Evolutionary conservation across 1,140 invertebrate species (phyloP), one percentile per base, ranked within the genome.

Genomic region (Meloidogyne chitwoodi): DNA sequence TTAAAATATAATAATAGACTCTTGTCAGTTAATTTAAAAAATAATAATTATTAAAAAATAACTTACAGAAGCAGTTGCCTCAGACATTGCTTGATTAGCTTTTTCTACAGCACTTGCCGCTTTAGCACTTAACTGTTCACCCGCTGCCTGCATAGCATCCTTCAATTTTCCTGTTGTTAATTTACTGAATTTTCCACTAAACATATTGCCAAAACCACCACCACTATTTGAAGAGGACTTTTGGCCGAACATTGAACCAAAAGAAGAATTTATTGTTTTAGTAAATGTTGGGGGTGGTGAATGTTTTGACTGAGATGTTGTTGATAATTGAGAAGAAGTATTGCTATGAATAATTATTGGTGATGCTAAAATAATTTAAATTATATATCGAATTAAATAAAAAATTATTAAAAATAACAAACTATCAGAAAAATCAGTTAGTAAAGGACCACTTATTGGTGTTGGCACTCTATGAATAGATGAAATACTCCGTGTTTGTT

Each of bases 101-200:
- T 80, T 79, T 5, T 78, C 78, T 14, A 77, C 77, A n/a, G 76
- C 82, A 62, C 67, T 67, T 19, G 78, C 74, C 6, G 82, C 82
- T 56, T 79, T 82, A 22, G 79, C 79, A 38, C 56, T 26, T 19
- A 79, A 22, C 44, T 83, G 78, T 72, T 81, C 83, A 44, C 74
- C 67, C 14, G 79, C 79, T 56, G 71, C 71, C 63, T 82, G 78
- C 63, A 78, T 76, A 12, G 81, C 82, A 63, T 63, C 64, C 62
- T 82, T 82, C 24, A 82, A 62, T 14, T 83, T 81, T 24, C 64
- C 79, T 6, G 73, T 64, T 41, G 83, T 83, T n/a, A 82, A 79
- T 75, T 82, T 82, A 24, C 34, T 62, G 14, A 66, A 76, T 16
- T 83, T 76, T 68, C 81, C 75, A 68, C 81, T 83, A 66, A 82